These are phyloP conservation scores for Gymnobelideus leadbeateri DNA, from an alignment of 2,113 vertebrate species.

Conservation along the genomic window DNA sequence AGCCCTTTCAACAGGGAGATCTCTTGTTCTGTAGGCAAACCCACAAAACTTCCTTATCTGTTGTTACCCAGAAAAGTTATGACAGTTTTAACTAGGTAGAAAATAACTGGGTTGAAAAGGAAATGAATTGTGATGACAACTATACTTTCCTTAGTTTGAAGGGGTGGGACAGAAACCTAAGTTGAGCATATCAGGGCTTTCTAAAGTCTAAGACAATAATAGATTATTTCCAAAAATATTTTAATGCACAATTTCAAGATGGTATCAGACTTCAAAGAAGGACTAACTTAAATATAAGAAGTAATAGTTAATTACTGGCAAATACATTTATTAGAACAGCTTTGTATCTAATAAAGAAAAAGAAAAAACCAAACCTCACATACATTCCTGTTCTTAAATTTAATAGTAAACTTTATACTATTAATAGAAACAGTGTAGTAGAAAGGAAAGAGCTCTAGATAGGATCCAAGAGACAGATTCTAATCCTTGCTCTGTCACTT, in stretches of 20 bases:
- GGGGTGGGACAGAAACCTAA: slow-evolving; percentile 39
- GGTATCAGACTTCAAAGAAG: slow-evolving; percentile 1
- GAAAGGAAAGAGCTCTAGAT: background rate
- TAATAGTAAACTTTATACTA: background rate
- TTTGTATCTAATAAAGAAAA: slow-evolving; percentile 17
- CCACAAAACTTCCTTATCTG: slow-evolving; percentile 32
- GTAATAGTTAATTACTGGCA: slow-evolving; percentile 52
- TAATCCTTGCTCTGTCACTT: background rate
- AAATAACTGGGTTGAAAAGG: slow-evolving; percentile 3
- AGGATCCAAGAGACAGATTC: background rate
- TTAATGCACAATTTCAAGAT: slow-evolving; percentile 42
- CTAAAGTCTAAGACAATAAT: slow-evolving; percentile 44
- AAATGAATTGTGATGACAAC: slow-evolving; percentile 52
- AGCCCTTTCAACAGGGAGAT: slow-evolving; percentile 46
- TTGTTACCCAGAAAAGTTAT: background rate
- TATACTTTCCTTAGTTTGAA: slow-evolving; percentile 38
- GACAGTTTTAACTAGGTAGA: background rate
- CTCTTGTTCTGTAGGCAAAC: slow-evolving; percentile 41
- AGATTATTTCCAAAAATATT: slow-evolving; percentile 48
- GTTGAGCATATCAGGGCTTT: slow-evolving; percentile 37
- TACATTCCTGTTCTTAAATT: background rate
- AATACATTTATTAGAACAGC: slow-evolving; percentile 45
- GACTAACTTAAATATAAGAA: slow-evolving; percentile 20
- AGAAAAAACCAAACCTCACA: slow-evolving; percentile 37
- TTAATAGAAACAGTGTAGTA: background rate